phyloP scores from a whole-genome alignment of 2,113 vertebrate genomes.

The Athene noctua region DNA sequence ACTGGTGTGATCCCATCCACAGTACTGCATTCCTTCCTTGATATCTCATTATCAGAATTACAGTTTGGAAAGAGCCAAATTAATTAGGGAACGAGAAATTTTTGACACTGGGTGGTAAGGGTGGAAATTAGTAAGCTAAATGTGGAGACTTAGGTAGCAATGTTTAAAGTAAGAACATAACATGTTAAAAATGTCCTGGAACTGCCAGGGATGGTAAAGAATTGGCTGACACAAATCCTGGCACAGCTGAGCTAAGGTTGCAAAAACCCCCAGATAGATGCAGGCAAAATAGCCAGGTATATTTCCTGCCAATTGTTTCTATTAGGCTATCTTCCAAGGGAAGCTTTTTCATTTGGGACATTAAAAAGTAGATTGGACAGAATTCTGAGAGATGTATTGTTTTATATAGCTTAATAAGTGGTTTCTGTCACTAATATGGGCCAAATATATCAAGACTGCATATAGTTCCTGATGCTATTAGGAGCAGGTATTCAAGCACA shows the following conservation, averaged over 20 bases:
- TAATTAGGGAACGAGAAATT: conserved; percentile 14
- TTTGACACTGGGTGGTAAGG: not conserved
- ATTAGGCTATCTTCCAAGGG: conserved; percentile 21
- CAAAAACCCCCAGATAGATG: not conserved
- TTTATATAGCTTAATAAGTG: conserved; percentile 10
- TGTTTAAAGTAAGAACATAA: conserved; percentile 5
- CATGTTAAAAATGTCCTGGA: not conserved
- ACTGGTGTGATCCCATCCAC: not conserved
- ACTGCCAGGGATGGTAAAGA: not conserved
- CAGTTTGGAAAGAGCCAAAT: not conserved
- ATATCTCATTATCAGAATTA: not conserved
- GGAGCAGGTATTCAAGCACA: conserved; percentile 27
- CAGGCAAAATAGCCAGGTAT: conserved; percentile 9
- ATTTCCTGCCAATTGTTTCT: conserved; percentile 21
- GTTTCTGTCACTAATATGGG: conserved; percentile 22
- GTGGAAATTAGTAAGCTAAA: conserved; percentile 23
- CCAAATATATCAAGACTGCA: conserved; percentile 30
- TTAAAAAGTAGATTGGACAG: conserved; percentile 6
- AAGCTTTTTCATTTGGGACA: conserved; percentile 7
- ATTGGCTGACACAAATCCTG: not conserved
- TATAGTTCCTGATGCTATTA: conserved; percentile 23
- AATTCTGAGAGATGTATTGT: not conserved
- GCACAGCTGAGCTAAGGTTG: not conserved
- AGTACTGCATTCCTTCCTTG: not conserved
- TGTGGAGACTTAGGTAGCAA: not conserved